Conservation (phyloP, 2,113 vertebrate species). For the Octodon degus region DNA sequence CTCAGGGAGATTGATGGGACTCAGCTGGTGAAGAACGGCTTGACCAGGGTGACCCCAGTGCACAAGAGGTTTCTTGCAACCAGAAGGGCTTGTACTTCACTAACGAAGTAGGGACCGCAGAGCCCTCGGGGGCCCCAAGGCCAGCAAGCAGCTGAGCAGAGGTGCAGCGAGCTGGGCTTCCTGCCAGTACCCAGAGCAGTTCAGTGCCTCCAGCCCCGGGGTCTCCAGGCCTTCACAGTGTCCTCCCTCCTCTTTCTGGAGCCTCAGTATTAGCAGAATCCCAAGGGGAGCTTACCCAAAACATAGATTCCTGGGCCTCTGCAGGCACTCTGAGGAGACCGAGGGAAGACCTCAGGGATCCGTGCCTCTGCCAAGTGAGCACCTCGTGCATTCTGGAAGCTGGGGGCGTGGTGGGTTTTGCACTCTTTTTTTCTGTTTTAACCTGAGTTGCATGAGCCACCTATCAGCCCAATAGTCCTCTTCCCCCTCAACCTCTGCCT, state of each 20-base stretch:
- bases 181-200: neutral
- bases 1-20: neutral
- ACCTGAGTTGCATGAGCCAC: neutral
- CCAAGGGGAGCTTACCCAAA: neutral
- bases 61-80: neutral
- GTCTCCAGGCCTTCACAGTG: neutral
- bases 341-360: neutral
- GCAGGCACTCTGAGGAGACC: neutral
- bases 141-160: neutral
- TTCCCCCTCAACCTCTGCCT: neutral
- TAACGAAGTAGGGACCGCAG: neutral
- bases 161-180: neutral
- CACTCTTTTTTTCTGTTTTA: neutral
- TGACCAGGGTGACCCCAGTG: neutral
- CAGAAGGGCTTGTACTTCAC: neutral
- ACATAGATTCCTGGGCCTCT: neutral
- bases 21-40: neutral
- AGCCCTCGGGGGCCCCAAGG: neutral
- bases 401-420: too few species aligned
- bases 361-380: neutral
- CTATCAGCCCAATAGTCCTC: rapidly evolving
- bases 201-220: neutral
- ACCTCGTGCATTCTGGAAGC: neutral
- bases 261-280: neutral
- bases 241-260: neutral